A percentile compares a stretch with the other conserved stretches of the same genome.
Evolutionary conservation across 2,888 invertebrate species (phyloP).

Genomic region (Penaeus monodon): DNA sequence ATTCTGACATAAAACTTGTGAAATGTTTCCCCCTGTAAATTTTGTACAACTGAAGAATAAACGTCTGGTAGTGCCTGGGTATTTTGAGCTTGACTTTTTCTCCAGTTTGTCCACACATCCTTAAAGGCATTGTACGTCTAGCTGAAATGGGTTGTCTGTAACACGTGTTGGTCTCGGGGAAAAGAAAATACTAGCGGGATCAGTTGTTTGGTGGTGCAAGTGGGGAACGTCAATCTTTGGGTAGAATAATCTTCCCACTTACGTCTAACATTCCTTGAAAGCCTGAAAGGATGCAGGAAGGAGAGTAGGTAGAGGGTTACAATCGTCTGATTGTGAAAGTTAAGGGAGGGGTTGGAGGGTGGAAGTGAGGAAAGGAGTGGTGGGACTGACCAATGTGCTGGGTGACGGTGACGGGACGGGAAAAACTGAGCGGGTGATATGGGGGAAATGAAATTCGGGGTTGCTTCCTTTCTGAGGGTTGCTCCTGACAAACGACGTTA

Average conservation of each 20-base stretch:
- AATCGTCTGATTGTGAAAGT: background rate
- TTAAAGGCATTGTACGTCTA: conserved; percentile 11
- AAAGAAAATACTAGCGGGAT: conserved; percentile 24
- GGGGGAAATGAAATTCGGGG: background rate
- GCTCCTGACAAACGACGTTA: background rate
- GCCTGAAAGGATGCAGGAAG: conserved; percentile 2
- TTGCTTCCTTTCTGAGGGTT: background rate
- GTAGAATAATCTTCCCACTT: conserved; percentile 19
- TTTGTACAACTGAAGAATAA: conserved; percentile 15
- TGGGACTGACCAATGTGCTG: background rate
- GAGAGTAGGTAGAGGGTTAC: background rate
- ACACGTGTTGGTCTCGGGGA: conserved; percentile 8
- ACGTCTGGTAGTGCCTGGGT: conserved; percentile 21
- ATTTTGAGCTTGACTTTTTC: conserved; percentile 13
- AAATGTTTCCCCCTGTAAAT: conserved; percentile 11
- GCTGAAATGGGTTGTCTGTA: background rate
- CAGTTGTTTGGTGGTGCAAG: conserved; percentile 14
- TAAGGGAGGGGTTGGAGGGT: background rate
- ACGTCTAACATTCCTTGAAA: conserved; percentile 18
- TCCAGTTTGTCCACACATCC: conserved; percentile 22
- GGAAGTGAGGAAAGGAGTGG: background rate
- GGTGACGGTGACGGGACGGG: background rate
- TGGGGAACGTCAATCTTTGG: conserved; percentile 8
- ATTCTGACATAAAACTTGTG: conserved; percentile 26
- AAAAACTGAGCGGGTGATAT: background rate